Conservation (phyloP, 2,113 vertebrate species). For the Ivindomyrus marchei region DNA sequence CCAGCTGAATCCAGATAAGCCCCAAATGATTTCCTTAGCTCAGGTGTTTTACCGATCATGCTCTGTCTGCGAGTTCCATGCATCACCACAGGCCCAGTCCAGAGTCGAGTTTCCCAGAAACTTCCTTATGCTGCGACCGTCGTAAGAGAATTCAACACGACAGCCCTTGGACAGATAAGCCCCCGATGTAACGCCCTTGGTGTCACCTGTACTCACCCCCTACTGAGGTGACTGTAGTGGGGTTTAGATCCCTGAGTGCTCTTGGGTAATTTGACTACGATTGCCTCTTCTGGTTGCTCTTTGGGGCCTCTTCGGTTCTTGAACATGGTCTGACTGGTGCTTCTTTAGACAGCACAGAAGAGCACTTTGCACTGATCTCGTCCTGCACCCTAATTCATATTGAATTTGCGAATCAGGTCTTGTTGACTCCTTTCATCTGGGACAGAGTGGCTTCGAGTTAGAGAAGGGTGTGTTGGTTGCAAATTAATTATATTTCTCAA, state of each 20-base stretch:
- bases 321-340: not conserved
- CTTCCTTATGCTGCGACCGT: not conserved
- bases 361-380: not conserved
- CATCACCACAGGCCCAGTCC: not conserved
- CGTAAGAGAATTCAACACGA: too few relatives aligned
- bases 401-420: not conserved
- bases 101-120: not conserved
- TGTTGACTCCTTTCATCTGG: not conserved
- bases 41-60: not conserved
- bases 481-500: not conserved
- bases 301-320: not conserved
- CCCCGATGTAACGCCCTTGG: not conserved
- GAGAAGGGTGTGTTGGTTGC: not conserved
- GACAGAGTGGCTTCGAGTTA: not conserved
- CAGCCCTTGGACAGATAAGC: not conserved
- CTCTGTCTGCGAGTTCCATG: not conserved
- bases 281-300: constrained; percentile 12
- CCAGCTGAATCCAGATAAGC: not conserved
- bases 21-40: not conserved
- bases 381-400: not conserved
- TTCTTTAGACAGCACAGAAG: not conserved
- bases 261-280: constrained; percentile 10
- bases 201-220: not conserved
- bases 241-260: not conserved
- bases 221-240: not conserved